These are phyloP conservation scores for Esox niger DNA, from an alignment of 2,113 vertebrate species.

Conservation along the genomic window DNA sequence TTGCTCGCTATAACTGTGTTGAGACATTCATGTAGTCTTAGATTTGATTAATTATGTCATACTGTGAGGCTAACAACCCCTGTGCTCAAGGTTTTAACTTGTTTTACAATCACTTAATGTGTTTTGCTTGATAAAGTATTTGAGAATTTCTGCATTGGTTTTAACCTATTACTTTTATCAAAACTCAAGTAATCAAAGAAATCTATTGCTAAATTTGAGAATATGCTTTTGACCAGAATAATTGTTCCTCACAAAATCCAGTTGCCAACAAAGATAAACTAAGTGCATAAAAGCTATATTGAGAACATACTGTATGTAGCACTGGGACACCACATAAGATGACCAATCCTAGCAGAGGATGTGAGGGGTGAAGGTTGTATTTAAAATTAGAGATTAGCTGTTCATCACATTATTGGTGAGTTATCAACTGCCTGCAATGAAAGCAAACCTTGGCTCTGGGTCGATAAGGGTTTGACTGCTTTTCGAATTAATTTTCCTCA, in stretches of 20 bases:
- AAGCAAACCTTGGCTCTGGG: constrained; percentile 86
- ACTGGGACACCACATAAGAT: constrained; percentile 44
- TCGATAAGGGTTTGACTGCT: constrained; percentile 97
- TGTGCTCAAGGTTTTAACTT: neutral
- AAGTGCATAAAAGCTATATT: constrained; percentile 19
- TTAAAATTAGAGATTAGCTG: constrained; percentile 95
- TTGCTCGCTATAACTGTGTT: neutral
- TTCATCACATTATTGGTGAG: constrained; percentile 95
- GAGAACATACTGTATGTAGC: constrained; percentile 49
- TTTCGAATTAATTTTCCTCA: constrained; percentile 97
- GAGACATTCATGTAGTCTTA: neutral
- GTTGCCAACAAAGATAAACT: constrained; percentile 19
- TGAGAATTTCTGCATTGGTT: neutral
- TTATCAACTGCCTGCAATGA: constrained; percentile 93
- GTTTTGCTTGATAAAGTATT: neutral
- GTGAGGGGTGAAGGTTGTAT: constrained; percentile 73
- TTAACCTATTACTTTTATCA: neutral
- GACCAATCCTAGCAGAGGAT: constrained; percentile 55
- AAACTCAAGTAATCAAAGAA: constrained; percentile 22
- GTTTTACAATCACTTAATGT: neutral
- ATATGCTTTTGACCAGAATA: constrained; percentile 11
- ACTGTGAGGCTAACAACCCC: neutral
- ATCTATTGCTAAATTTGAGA: neutral
- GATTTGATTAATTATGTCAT: neutral
- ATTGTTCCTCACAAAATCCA: constrained; percentile 26